phyloP scores from a whole-genome alignment of 2,113 vertebrate species.

The Gorsachius goisagi region DNA sequence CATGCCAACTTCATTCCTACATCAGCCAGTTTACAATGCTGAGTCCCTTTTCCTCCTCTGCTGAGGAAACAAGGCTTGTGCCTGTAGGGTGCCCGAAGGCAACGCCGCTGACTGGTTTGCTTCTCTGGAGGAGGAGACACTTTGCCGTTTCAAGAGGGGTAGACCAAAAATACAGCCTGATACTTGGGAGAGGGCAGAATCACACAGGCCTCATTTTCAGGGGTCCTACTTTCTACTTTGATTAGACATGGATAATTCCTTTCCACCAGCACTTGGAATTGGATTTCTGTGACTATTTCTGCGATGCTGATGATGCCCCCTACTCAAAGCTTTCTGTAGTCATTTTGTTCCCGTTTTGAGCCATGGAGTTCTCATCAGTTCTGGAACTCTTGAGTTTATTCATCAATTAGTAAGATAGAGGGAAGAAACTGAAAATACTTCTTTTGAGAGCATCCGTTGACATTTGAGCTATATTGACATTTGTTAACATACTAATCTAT shows the following conservation, averaged over 20 bases:
- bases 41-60: not conserved
- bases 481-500: not conserved
- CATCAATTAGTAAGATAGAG: not conserved
- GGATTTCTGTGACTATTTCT: not conserved
- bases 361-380: not conserved
- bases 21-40: not conserved
- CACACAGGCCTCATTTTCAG: not conserved
- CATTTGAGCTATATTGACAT: not conserved
- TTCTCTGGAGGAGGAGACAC: not conserved
- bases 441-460: not conserved
- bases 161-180: not conserved
- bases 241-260: not conserved
- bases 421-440: not conserved
- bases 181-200: not conserved
- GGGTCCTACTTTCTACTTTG: not conserved
- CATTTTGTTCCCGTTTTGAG: not conserved
- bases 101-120: not conserved
- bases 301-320: fast-evolving
- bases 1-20: not conserved
- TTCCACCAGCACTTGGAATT: not conserved
- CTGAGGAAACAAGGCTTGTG: not conserved
- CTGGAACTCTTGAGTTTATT: not conserved
- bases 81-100: not conserved
- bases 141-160: not conserved
- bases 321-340: not conserved